Base-by-base conservation (phyloP, 2,888 invertebrate species). In the Sinohyriopsis cumingii region DNA sequence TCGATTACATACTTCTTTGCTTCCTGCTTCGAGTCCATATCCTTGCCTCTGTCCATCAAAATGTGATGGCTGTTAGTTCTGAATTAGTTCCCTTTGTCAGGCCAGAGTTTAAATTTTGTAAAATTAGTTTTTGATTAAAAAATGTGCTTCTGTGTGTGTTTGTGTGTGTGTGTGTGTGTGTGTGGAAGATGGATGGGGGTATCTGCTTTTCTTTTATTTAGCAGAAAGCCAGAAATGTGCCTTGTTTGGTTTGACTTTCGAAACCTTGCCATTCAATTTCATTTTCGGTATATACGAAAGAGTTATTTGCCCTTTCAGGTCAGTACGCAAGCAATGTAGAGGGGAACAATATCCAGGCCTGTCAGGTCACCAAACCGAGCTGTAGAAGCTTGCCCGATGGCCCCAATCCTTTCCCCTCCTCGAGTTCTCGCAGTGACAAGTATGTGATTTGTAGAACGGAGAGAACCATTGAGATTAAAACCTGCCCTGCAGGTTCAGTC, bases 321-420 rank as follows among this genome's bases (percentile, higher is more conserved):
- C 81, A 81, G 28, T 84, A 84, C 55, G 71, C 73, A 15, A 65
- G 56, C 15, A 69, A 68, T 1, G 61, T 73, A 1, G 77, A 75
- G 3, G 64, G 66, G 7, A 64, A 69, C 18, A 57, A 73, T 0
- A 68, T 72, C 67, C 69, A 72, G 19, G 75, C 75, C 28, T 82
- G 83, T 68, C 71, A 77, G 68, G 71, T 73, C 19, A 75, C 75
- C 7, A 78, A 78, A 63, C 80, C 72, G 55, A 81, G 77, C 55
- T 85, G 85, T 76, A 70, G 77, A 6, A 79, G 80, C 12, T 68
- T 80, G 5, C 71, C 81, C 0, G 81, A 85, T 68, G 84, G 84
- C 9, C 70, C 77, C n/a, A 81, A 85, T 63, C 72, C 82, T 3
- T 78, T 79, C 62, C 79, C 80, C 3, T 77, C 76, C 25, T 63